Base-by-base conservation (phyloP, 2,113 vertebrate species). In the Theropithecus gelada region DNA sequence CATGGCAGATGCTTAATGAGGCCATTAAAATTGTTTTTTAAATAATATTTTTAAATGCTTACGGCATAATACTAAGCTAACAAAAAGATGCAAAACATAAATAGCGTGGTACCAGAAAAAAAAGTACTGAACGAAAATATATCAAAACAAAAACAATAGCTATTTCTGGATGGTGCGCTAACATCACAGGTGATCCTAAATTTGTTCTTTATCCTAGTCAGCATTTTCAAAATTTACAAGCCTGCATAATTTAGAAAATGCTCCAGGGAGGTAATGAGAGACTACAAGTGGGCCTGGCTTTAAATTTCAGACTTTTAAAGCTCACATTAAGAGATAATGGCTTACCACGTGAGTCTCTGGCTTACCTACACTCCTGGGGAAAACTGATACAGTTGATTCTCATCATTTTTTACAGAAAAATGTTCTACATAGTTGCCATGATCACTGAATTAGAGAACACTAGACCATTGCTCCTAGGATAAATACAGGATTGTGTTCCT, bases 1-100 rank as follows among this genome's bases (percentile, higher is more conserved):
- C 84, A 52, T 35, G 35, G 18, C 16, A 83, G 59, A 55, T 70
- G 40, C 45, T 81, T 89, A 80, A 64, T n/a, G 78, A 85, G 27
- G 32, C 43, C 79, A 80, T 27, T 73, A 52, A 45, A 30, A 72
- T 55, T 18, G n/a, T 23, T 70, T 68, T 32, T 61, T 59, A 35
- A 97, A 89, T 17, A 90, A 78, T 38, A 81, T 30, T 66, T 32
- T 10, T 78, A 96, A 92, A 75, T 73, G 35, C 32, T 88, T 92
- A 89, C 23, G 48, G 4, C 43, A 72, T 64, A 84, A 85, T 92
- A 17, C 88, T 66, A 76, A 64, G 40, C 81, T 27, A 32, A 68
- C 27, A 64, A 87, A 78, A 78, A 87, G 16, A 78, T 6, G 6
- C 38, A 55, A 94, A 68, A 78, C 3, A 80, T 32, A 25, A 50